Evolutionary conservation across 1,140 invertebrate species (phyloP).

Genomic region (Apis laboriosa): DNA sequence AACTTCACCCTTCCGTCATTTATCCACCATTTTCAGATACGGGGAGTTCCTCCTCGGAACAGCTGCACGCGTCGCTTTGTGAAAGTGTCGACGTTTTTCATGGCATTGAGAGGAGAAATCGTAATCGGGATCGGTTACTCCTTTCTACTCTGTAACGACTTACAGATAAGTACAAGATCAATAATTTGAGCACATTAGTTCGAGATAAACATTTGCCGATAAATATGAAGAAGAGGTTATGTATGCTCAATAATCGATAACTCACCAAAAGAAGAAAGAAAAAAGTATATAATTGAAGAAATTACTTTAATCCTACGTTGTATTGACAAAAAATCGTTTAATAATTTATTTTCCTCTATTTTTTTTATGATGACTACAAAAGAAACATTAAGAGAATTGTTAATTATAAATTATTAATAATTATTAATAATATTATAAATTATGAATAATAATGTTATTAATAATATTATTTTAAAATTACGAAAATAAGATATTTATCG

Average conservation of each 20-base stretch:
- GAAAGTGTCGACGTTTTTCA: conserved; percentile 65
- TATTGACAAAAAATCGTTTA: too few relatives aligned
- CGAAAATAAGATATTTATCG: too few relatives aligned
- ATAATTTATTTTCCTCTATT: background rate
- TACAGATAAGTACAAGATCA: conserved; percentile 3
- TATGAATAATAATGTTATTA: too few relatives aligned
- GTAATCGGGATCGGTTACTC: conserved; percentile 44
- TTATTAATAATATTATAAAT: too few relatives aligned
- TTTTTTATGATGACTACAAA: too few relatives aligned
- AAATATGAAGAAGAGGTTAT: background rate
- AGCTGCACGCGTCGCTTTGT: conserved; percentile 55
- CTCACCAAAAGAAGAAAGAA: background rate
- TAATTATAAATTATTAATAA: too few relatives aligned
- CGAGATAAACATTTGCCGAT: background rate
- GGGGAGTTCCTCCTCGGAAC: conserved; percentile 51
- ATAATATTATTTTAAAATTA: too few relatives aligned
- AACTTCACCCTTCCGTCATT: conserved; percentile 20
- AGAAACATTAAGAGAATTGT: too few relatives aligned
- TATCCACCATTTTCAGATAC: conserved; percentile 41
- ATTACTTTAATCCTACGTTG: conserved; percentile 2
- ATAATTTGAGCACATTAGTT: conserved; percentile 9
- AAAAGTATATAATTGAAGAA: background rate
- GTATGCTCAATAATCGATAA: background rate
- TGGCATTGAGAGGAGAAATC: conserved; percentile 61
- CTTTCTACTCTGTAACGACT: conserved; percentile 24